Conservation (phyloP, 1,140 invertebrate genomes). For the Meloidogyne chitwoodi region DNA sequence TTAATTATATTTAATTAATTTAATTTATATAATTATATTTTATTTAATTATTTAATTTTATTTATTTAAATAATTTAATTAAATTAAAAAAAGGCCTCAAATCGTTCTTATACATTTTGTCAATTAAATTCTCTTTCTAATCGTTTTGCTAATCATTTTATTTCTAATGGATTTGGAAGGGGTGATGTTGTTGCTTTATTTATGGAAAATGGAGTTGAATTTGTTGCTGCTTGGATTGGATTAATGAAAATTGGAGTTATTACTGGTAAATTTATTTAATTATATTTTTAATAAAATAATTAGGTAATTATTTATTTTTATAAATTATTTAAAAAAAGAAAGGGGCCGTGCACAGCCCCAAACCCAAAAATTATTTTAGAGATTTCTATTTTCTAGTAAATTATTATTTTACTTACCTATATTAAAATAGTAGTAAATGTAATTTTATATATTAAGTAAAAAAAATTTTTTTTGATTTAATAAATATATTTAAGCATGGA, state of each 20-base stretch:
- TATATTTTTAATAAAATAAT: no score
- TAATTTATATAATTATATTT: no score
- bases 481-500: conserved; percentile 77
- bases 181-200: conserved; percentile 79
- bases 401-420: no score
- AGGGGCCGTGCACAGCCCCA: no score
- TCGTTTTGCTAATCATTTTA: conserved; percentile 53
- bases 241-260: conserved; percentile 61
- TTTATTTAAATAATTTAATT: neutral
- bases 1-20: neutral
- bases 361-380: no score
- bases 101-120: conserved; percentile 41
- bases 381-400: no score
- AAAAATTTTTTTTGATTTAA: conserved; percentile 62
- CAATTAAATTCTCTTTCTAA: conserved; percentile 54
- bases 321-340: no score
- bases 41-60: neutral
- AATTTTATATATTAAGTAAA: no score
- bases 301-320: no score
- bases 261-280: neutral
- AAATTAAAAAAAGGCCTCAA: conserved; percentile 22
- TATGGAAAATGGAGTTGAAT: conserved; percentile 69
- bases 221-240: conserved; percentile 59
- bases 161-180: conserved; percentile 67
- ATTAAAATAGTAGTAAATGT: no score